phyloP scores from a whole-genome alignment of 2,797 vertebrate species.

The Phoxinus dragarum region DNA sequence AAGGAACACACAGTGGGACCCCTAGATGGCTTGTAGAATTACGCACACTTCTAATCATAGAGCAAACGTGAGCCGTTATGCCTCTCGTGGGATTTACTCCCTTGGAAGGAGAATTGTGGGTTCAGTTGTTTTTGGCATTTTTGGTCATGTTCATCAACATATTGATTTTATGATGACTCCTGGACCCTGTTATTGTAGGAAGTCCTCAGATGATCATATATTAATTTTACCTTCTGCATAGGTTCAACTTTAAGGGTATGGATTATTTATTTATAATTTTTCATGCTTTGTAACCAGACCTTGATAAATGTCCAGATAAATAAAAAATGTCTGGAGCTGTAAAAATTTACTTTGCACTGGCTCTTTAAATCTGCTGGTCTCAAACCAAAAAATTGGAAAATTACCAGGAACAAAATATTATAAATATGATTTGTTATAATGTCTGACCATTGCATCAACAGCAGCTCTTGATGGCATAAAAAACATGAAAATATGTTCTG shows the following conservation, averaged over 20 bases:
- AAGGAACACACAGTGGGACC: slow-evolving; percentile 48
- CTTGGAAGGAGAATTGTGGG: slow-evolving; percentile 64
- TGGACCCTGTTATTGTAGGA: not conserved
- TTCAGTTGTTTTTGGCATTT: slow-evolving; percentile 54
- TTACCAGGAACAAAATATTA: not conserved
- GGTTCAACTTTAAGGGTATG: not conserved
- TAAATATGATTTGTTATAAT: not conserved
- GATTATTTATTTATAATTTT: not conserved
- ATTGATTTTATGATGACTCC: slow-evolving; percentile 28
- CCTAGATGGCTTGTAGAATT: slow-evolving; percentile 63
- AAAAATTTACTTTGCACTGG: not conserved
- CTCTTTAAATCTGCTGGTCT: no score
- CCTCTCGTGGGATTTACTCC: slow-evolving; percentile 64
- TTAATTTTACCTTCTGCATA: not conserved
- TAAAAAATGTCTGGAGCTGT: slow-evolving; percentile 8
- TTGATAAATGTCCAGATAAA: slow-evolving; percentile 16
- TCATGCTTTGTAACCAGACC: not conserved
- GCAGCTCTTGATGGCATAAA: not conserved
- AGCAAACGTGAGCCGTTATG: slow-evolving; percentile 64
- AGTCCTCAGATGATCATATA: not conserved
- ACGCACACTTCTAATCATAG: slow-evolving; percentile 66
- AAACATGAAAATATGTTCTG: not conserved
- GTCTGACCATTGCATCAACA: not conserved
- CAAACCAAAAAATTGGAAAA: not conserved
- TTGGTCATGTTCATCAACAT: slow-evolving; percentile 27